Evolutionary conservation across 2,888 invertebrate genomes (phyloP).

Genomic region (Meiosimyza decipiens): DNA sequence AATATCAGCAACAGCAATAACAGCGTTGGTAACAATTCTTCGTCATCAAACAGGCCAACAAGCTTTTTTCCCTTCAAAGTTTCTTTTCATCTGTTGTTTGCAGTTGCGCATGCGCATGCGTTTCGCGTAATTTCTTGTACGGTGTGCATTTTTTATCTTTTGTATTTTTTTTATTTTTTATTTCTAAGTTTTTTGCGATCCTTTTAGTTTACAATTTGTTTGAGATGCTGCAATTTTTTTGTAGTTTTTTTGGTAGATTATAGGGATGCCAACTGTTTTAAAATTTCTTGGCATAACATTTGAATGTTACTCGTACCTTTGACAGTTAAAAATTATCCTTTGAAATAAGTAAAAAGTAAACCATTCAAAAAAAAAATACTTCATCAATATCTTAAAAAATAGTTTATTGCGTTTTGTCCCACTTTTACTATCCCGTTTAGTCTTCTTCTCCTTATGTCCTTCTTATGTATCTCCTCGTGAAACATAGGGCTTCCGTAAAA

Average conservation of each 20-base stretch:
- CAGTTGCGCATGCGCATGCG: conserved; percentile 44
- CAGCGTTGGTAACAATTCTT: conserved; percentile 3
- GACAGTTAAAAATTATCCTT: too few relatives aligned
- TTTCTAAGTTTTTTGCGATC: background rate
- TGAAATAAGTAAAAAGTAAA: too few relatives aligned
- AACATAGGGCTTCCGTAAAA: too few relatives aligned
- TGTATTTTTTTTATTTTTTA: conserved; percentile 32
- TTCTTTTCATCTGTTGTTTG: conserved; percentile 18
- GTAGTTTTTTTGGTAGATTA: too few relatives aligned
- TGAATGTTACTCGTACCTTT: too few relatives aligned
- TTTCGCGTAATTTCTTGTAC: conserved; percentile 44
- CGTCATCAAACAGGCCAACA: conserved; percentile 31
- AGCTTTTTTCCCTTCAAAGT: conserved; percentile 29
- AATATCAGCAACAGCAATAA: conserved; percentile 26
- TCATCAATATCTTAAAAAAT: too few relatives aligned
- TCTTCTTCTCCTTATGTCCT: conserved; percentile 4
- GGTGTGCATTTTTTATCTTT: conserved; percentile 37
- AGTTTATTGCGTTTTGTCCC: background rate
- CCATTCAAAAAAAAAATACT: too few relatives aligned
- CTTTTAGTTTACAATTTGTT: background rate
- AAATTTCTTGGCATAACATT: too few relatives aligned
- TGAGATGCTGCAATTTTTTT: too few relatives aligned
- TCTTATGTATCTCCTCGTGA: background rate
- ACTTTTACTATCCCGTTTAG: background rate
- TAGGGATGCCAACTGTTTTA: too few relatives aligned